Conservation (phyloP, 2,113 vertebrate genomes). For the Mormyrus lacerda region DNA sequence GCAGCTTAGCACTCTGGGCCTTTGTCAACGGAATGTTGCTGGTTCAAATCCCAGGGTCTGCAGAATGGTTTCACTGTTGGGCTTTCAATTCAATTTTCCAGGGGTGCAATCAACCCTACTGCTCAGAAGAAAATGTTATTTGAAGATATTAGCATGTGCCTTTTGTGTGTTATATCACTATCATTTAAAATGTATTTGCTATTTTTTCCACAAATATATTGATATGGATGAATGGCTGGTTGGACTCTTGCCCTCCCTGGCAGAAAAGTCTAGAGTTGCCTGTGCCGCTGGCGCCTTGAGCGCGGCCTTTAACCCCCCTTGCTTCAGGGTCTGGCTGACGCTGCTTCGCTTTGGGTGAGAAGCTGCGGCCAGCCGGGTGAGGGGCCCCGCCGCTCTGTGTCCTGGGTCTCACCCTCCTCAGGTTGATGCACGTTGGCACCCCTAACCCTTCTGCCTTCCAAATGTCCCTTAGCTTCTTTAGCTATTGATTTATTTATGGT, state of each 20-base stretch:
- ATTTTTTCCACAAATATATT: not conserved
- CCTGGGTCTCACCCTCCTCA: not conserved
- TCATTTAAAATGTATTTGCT: not conserved
- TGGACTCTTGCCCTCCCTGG: not conserved
- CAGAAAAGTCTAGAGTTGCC: not conserved
- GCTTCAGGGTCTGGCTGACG: not conserved
- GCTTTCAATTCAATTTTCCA: not conserved
- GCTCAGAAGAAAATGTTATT: not conserved
- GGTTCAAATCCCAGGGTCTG: not conserved
- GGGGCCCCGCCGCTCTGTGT: not conserved
- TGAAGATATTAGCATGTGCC: not conserved
- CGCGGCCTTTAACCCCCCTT: not conserved
- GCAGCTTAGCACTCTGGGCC: not conserved
- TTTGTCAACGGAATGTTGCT: not conserved
- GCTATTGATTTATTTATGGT: not conserved
- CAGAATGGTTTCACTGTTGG: not conserved
- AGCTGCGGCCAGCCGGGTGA: not conserved
- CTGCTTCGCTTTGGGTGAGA: not conserved
- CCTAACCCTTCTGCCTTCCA: not conserved
- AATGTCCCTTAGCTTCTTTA: not conserved
- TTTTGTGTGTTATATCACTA: not conserved
- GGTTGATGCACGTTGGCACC: not conserved
- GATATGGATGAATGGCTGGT: not conserved
- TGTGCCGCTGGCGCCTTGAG: not conserved
- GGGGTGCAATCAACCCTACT: not conserved